A percentile compares a stretch with the other conserved stretches of the same genome.
Conservation (phyloP, 30 jellyfish, hydroid and myxozoan species). For the Calvadosia cruxmelitensis region DNA sequence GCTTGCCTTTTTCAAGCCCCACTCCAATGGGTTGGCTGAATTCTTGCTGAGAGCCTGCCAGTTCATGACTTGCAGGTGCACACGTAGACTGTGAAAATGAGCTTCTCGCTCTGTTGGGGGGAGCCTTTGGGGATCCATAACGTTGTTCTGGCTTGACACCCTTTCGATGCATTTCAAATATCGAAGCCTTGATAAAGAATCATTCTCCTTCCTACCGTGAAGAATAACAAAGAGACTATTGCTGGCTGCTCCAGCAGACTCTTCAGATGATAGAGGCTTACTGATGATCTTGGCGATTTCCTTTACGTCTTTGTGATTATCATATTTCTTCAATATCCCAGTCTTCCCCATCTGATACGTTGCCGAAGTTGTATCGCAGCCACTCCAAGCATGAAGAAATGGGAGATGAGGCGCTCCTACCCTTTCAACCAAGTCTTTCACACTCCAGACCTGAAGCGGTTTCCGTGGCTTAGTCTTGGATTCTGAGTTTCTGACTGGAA, state of each 20-base stretch:
- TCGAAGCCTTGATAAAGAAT: background rate
- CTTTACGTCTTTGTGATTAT: background rate
- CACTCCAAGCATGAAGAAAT: conserved; percentile 3
- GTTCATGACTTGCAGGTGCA: conserved; percentile 2
- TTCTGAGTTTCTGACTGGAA: conserved; percentile 11
- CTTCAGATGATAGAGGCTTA: background rate
- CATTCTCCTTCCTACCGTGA: conserved; percentile 7
- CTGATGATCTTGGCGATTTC: background rate
- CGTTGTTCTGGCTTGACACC: background rate
- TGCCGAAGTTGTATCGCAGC: conserved; percentile 18
- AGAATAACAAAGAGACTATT: conserved; percentile 1
- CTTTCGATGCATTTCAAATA: background rate
- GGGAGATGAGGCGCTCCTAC: background rate
- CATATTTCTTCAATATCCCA: background rate
- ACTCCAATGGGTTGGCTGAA: background rate
- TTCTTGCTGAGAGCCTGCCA: background rate
- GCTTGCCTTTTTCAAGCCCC: conserved; percentile 7
- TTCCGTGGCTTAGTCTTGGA: no score
- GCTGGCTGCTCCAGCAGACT: conserved; percentile 2
- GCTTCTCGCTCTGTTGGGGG: conserved; percentile 51
- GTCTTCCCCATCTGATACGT: conserved; percentile 3
- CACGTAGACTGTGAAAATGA: conserved; percentile 15
- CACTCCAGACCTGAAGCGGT: no score
- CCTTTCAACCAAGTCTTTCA: background rate
- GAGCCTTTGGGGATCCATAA: conserved; percentile 18